phyloP scores from a whole-genome alignment of 2,797 vertebrate genomes.

The Myotis myotis region DNA sequence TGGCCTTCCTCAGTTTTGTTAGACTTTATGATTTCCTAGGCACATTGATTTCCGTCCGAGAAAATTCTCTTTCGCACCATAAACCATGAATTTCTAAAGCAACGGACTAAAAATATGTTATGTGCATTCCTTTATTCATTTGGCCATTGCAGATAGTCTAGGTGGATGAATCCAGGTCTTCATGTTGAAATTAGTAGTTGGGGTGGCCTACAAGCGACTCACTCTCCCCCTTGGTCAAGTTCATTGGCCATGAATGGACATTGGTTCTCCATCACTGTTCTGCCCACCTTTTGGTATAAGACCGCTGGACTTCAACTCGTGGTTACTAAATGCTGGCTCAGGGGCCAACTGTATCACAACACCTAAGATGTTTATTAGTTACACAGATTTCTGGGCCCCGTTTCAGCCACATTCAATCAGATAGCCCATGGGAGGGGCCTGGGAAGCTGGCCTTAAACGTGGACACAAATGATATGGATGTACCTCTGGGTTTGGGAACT shows the following conservation, averaged over 20 bases:
- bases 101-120: neutral
- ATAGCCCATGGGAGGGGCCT: neutral
- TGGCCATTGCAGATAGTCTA: neutral
- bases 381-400: neutral
- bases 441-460: neutral
- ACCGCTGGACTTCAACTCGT: neutral
- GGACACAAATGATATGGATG: neutral
- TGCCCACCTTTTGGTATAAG: neutral
- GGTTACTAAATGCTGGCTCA: neutral
- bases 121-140: neutral
- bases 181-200: neutral
- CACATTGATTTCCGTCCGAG: neutral
- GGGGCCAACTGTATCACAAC: neutral
- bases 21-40: neutral
- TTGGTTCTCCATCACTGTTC: neutral
- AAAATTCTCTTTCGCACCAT: neutral
- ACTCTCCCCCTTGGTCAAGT: neutral
- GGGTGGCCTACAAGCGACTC: neutral
- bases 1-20: neutral
- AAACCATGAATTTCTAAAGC: neutral
- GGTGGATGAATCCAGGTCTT: neutral
- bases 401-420: neutral
- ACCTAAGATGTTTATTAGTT: neutral
- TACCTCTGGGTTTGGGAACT: neutral
- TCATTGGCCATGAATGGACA: neutral